These are phyloP conservation scores for Ephestia elutella DNA, from an alignment of 1,140 invertebrate genomes.

Conservation along the genomic window DNA sequence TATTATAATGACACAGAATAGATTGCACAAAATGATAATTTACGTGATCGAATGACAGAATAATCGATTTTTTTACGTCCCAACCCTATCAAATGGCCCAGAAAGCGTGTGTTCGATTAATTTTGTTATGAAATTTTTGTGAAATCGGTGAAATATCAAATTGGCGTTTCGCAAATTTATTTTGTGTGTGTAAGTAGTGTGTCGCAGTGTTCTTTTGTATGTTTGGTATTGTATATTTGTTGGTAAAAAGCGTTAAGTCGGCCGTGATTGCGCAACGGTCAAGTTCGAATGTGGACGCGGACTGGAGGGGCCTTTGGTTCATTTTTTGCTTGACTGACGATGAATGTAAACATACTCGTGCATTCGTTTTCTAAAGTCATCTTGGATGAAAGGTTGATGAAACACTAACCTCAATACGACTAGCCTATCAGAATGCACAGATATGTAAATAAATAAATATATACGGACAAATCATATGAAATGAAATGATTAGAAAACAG, in stretches of 20 bases:
- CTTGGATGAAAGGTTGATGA: too few species aligned
- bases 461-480: too few species aligned
- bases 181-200: conserved; percentile 26
- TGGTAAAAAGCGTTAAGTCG: conserved; percentile 52
- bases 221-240: conserved; percentile 33
- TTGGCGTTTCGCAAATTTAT: conserved; percentile 40
- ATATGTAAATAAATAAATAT: too few species aligned
- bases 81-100: conserved; percentile 45
- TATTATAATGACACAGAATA: conserved; percentile 49
- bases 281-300: conserved; percentile 37
- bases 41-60: conserved; percentile 55
- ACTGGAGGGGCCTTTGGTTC: conserved; percentile 7
- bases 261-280: conserved; percentile 43
- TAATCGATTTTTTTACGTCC: conserved; percentile 58
- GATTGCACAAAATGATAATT: conserved; percentile 70
- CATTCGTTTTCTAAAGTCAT: too few species aligned
- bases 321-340: conserved; percentile 20
- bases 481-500: too few species aligned
- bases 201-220: conserved; percentile 34
- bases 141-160: conserved; percentile 64
- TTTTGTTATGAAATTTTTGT: conserved; percentile 60
- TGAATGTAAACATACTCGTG: conserved; percentile 36
- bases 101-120: conserved; percentile 56
- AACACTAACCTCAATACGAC: too few species aligned
- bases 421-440: too few species aligned